These are phyloP conservation scores for Calliopsis andreniformis DNA, from an alignment of 1,140 invertebrate species.

Conservation along the genomic window DNA sequence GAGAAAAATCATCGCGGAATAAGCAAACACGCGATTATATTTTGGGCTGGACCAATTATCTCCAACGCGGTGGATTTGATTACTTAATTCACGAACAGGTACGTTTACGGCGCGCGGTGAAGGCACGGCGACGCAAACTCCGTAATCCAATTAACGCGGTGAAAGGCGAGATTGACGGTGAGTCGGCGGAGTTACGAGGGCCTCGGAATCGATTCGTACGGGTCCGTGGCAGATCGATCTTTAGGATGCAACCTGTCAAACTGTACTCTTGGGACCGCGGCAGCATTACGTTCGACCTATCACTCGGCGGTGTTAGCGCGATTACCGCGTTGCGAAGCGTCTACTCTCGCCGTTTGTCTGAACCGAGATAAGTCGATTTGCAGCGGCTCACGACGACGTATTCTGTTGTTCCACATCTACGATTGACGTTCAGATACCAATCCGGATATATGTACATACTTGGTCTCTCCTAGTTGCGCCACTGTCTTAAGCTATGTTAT, in stretches of 20 bases:
- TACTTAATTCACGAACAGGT: constrained; percentile 40
- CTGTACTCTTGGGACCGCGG: constrained; percentile 50
- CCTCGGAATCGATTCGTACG: constrained; percentile 54
- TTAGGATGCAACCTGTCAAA: constrained; percentile 57
- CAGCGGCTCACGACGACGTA: constrained; percentile 20
- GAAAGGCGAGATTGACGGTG: constrained; percentile 66
- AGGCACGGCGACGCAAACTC: constrained; percentile 47
- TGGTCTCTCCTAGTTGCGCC: not conserved
- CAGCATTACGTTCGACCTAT: constrained; percentile 57
- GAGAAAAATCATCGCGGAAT: constrained; percentile 5
- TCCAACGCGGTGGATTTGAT: constrained; percentile 12
- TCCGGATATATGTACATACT: not conserved
- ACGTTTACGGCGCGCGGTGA: constrained; percentile 19
- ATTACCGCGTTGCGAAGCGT: constrained; percentile 55
- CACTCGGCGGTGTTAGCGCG: constrained; percentile 48
- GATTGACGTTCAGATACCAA: constrained; percentile 3
- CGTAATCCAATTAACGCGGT: constrained; percentile 65
- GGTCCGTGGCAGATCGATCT: constrained; percentile 50
- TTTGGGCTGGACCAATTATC: constrained; percentile 3
- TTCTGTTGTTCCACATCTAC: constrained; percentile 36
- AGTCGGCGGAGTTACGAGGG: constrained; percentile 57
- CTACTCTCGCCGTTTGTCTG: constrained; percentile 28
- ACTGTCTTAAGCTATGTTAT: not conserved
- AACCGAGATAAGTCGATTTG: constrained; percentile 61
- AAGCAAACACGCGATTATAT: not conserved